Evolutionary conservation across 1,140 invertebrate genomes (phyloP), one percentile per base, ranked within the genome.

Genomic region (Lasioglossum albipes): DNA sequence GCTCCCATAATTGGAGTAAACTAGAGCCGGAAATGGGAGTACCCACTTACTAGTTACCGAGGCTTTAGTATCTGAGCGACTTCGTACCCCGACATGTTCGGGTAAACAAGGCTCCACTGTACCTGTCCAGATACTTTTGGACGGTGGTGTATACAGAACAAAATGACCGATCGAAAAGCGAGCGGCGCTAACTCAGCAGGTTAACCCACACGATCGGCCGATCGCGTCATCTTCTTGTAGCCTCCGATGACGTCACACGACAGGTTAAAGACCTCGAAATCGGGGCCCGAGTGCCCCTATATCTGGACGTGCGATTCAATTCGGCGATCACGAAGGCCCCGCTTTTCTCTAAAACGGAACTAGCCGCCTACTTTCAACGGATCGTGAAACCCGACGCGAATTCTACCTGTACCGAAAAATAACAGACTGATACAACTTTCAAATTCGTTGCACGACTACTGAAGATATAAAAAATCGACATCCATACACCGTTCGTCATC

Each of bases 201-300:
- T 87, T 81, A 87, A 78, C 86, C 85, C 86, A 87, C 86, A 87
- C 85, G 79, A 86, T 85, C 77, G 69, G 57, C 81, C 77, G 84
- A 86, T 87, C 79, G 85, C 85, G 83, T 87, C 86, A 87, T 87
- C 86, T 87, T 84, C 83, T 77, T 87, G 59, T 87, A 84, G 71
- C 77, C 67, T 57, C 66, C 66, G 85, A 87, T 87, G 85, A 87
- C 85, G 79, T 87, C 86, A 87, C 74, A 65, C 75, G 59, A 57
- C 20, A 83, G 85, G 85, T 87, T 72, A 87, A 87, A n/a, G 70
- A 87, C 83, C 85, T 80, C 73, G 72, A 67, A 77, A 79, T 84
- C 84, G 45, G 45, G 45, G 57, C 1, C 59, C n/a, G 57, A 12
- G 41, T n/a, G 69, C 36, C 13, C 62, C 61, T 68, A 49, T 59